phyloP scores from a whole-genome alignment of 2,113 vertebrate genomes.

The Piprites chloris region DNA sequence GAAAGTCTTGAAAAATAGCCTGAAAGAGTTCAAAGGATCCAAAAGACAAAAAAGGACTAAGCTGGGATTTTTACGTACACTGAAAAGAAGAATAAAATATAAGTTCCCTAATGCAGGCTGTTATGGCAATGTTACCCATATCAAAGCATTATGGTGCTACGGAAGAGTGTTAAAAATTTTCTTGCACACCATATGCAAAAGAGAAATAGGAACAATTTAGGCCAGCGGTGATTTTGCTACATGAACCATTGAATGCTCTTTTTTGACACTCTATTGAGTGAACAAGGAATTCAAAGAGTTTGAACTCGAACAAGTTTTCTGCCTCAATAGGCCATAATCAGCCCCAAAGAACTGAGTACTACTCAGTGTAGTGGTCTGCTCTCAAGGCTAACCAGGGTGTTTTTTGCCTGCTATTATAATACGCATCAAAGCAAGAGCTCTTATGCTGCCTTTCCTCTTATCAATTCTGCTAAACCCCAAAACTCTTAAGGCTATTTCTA shows the following conservation, averaged over 20 bases:
- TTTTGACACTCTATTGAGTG: conserved; percentile 94
- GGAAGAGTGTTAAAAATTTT: conserved; percentile 84
- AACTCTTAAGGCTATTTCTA: conserved; percentile 67
- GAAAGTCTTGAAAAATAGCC: conserved; percentile 95
- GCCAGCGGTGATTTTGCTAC: conserved; percentile 87
- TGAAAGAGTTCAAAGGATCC: conserved; percentile 99
- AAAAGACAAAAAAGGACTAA: conserved; percentile 99
- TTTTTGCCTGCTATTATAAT: conserved; percentile 91
- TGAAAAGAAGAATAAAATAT: conserved; percentile 99
- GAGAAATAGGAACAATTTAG: conserved; percentile 85
- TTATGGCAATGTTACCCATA: conserved; percentile 92
- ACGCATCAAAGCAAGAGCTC: conserved; percentile 82
- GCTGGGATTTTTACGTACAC: conserved; percentile 99
- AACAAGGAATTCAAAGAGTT: conserved; percentile 98
- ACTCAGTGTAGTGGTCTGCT: conserved; percentile 89
- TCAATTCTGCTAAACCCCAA: conserved; percentile 70
- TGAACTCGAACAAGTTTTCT: conserved; percentile 99
- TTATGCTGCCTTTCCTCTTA: conserved; percentile 76
- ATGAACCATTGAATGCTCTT: conserved; percentile 97
- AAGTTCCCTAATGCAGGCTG: conserved; percentile 93
- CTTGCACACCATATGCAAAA: conserved; percentile 87
- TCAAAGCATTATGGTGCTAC: conserved; percentile 89
- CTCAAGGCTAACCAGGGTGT: conserved; percentile 92
- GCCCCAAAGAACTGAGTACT: conserved; percentile 91
- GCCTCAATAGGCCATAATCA: conserved; percentile 99